These are phyloP conservation scores for Acanthochromis polyacanthus DNA, from an alignment of 2,113 vertebrate species.

Conservation along the genomic window DNA sequence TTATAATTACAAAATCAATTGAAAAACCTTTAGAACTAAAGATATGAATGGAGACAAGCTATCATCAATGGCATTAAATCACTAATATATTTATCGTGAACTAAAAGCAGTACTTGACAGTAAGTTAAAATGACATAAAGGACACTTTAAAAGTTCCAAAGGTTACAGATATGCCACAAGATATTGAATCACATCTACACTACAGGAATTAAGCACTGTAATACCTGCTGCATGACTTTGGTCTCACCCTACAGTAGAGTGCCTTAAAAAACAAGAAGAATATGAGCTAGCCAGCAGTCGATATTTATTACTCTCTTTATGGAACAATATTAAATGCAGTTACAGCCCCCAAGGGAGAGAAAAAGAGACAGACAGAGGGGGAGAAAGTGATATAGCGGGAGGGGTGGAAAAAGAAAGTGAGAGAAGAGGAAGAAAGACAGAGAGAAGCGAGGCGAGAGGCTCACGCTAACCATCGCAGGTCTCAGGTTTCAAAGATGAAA, in stretches of 20 bases:
- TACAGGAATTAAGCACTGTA: neutral
- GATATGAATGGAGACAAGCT: neutral
- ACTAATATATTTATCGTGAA: neutral
- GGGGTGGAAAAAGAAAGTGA: constrained; percentile 43
- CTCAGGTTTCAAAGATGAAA: constrained; percentile 69
- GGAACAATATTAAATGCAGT: constrained; percentile 82
- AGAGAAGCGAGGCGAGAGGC: constrained; percentile 15
- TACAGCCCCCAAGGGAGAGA: constrained; percentile 73
- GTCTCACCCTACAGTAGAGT: constrained; percentile 57
- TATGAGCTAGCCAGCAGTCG: constrained; percentile 80
- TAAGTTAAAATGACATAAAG: constrained; percentile 24
- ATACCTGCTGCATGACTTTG: constrained; percentile 73
- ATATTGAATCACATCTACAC: constrained; percentile 26
- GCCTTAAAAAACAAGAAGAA: constrained; percentile 71
- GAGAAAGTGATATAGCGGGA: constrained; percentile 48
- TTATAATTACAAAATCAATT: neutral
- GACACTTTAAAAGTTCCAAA: constrained; percentile 34
- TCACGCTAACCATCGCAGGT: constrained; percentile 48
- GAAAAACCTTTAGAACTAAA: neutral
- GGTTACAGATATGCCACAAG: constrained; percentile 30
- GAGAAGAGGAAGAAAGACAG: constrained; percentile 29
- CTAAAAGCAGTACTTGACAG: neutral
- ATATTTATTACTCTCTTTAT: constrained; percentile 84
- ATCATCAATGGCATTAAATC: neutral
- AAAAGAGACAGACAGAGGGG: constrained; percentile 38